A percentile compares a stretch with the other conserved stretches of the same genome.
phyloP scores from a whole-genome alignment of 2,797 vertebrate species.

The Liasis olivaceus region DNA sequence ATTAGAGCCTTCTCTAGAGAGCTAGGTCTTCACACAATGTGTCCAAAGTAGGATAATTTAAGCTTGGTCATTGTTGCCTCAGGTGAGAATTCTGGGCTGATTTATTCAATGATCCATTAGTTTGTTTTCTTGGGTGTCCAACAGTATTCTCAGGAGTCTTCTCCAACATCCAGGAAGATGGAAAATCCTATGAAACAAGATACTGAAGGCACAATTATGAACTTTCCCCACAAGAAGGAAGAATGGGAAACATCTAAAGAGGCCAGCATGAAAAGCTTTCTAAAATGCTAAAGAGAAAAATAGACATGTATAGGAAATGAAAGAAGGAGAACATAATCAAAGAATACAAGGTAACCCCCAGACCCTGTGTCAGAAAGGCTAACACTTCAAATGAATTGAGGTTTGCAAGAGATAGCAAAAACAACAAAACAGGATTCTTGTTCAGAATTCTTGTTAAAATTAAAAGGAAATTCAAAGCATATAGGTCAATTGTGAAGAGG shows the following conservation, averaged over 20 bases:
- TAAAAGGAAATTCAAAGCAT: neutral
- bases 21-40: neutral
- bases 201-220: neutral
- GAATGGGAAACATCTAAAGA: neutral
- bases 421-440: neutral
- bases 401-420: neutral
- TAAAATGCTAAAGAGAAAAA: neutral
- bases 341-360: neutral
- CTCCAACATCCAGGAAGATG: neutral
- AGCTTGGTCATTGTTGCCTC: neutral
- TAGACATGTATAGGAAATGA: neutral
- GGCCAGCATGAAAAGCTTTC: neutral
- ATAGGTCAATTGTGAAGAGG: neutral
- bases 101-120: neutral
- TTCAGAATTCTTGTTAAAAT: neutral
- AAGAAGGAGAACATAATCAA: neutral
- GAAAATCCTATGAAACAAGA: neutral
- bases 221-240: neutral
- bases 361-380: neutral
- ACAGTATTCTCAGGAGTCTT: neutral
- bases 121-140: neutral
- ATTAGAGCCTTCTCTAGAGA: neutral
- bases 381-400: neutral
- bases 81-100: neutral
- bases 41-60: neutral